Evolutionary conservation across 2,797 vertebrate species (phyloP), one percentile per base, ranked within the genome.

Genomic region (Cossypha polioptera): DNA sequence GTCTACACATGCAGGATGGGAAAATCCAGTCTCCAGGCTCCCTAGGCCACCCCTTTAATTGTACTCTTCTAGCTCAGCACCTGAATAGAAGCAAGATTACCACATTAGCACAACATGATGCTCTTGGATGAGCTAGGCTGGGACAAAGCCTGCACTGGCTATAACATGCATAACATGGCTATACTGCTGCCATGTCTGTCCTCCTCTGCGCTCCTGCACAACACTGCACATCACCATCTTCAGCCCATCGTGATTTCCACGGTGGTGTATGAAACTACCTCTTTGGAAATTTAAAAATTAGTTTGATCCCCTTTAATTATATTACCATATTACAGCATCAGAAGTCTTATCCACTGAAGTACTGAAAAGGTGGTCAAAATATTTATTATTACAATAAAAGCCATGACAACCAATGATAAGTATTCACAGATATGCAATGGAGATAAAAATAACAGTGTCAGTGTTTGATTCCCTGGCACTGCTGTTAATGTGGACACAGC

Each of bases 101-200:
- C 35, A 51, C 7, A 16, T 4, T 3, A 29, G 24, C 47, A n/a
- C 40, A 76, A 65, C n/a, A 29, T n/a, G 38, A 11, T 0, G 0
- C 68, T 50, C 61, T 45, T 20, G 16, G 22, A 43, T 40, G 65
- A 93, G 36, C 14, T 29, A 45, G 40, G 21, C 62, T 84, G 58
- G 14, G 28, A 19, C 26, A 89, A 72, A 43, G n/a, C 50, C 80
- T 17, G 24, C 21, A 18, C 10, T 53, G 74, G 26, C 38, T 45
- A 3, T 20, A 45, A 16, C 9, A 29, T 19, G 48, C 7, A 3
- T 9, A 35, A 75, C 0, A 0, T 15, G 42, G 20, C 8, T 86
- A 4, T 12, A 12, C 11, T 43, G 62, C 35, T 75, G 19, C 69
- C 45, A 53, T 3, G 19, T 11, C 72, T 68, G 20, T 45, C 57